Evolutionary conservation across 2,888 invertebrate genomes (phyloP), one percentile per base, ranked within the genome.

Genomic region (Endomychus coccineus): DNA sequence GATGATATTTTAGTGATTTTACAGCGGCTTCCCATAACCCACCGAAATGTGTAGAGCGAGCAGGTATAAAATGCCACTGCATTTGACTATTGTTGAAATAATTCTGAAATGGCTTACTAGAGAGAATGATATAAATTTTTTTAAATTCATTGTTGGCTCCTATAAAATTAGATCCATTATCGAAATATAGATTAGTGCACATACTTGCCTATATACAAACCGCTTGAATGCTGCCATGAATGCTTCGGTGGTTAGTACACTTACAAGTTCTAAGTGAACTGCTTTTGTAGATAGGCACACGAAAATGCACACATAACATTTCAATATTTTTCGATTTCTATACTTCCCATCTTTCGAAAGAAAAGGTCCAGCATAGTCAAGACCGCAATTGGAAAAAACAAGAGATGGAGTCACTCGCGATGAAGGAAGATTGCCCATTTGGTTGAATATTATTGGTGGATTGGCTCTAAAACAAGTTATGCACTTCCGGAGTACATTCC

Each of bases 311-410:
- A 30, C 13, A 7, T 30, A 30, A 7, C 11, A 30, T 7, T 30
- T 30, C 13, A 30, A 10, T 6, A 30, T 6, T 30, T 30, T 30
- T 9, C 31, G 16, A 17, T 30, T 30, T 11, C 31, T 30, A 10
- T 17, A 30, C 11, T 19, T 30, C 11, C 17, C 19, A 13, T 17
- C 30, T 11, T 30, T 30, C 9, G 16, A 7, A n/a, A 19, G 1
- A 21, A 30, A 30, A 1, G 31, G 21, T 7, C 31, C 31, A 13
- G 31, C 31, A 13, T 21, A 30, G 19, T 30, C 31, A 2, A 30
- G 7, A 30, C 19, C 21, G 19, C 11, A 17, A 30, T 17, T 13
- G 3, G n/a, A n/a, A 7, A 30, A 30, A 10, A 27, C 27, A 2
- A 15, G 3, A 16, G 9, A n/a, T 5, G 15, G 16, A 9, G 2